Percentiles rank a stretch among this genome's conserved stretches.
Evolutionary conservation across 2,888 invertebrate species (phyloP).

Genomic region (Sussaba pulchella): DNA sequence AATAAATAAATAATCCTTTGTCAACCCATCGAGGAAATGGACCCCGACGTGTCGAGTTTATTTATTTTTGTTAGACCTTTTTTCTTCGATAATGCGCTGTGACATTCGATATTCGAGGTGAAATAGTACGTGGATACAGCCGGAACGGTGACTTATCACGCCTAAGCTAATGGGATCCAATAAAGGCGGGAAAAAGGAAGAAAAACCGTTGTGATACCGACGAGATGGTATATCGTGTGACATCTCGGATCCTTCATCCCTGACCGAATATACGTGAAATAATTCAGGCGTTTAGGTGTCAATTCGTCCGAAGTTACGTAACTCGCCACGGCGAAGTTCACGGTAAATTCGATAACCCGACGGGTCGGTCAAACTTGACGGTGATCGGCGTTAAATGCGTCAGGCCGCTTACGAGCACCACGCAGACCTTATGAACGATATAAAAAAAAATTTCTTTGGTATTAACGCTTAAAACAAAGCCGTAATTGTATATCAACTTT

Average conservation of each 20-base stretch:
- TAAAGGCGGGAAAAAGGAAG: neutral
- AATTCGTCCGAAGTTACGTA: slow-evolving; percentile 36
- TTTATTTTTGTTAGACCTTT: slow-evolving; percentile 1
- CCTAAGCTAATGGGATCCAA: slow-evolving; percentile 4
- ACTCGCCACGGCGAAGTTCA: slow-evolving; percentile 3
- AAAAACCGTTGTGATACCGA: neutral
- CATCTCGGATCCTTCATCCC: slow-evolving; percentile 1
- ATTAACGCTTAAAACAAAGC: too few relatives aligned
- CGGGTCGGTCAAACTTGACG: slow-evolving; percentile 10
- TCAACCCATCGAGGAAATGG: too few relatives aligned
- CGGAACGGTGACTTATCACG: neutral
- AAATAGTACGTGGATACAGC: neutral
- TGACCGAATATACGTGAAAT: neutral
- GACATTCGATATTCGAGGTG: slow-evolving; percentile 15
- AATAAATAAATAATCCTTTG: too few relatives aligned
- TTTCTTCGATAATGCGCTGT: neutral
- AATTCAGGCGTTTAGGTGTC: slow-evolving; percentile 43
- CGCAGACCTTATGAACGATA: too few relatives aligned
- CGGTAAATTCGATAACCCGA: slow-evolving; percentile 40
- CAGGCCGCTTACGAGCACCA: neutral
- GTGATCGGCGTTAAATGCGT: neutral
- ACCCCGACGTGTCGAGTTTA: neutral
- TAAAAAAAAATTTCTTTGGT: too few relatives aligned
- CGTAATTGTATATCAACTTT: too few relatives aligned
- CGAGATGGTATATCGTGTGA: slow-evolving; percentile 1